phyloP scores from a whole-genome alignment of 2,797 vertebrate genomes.

The Sebastes reedi region DNA sequence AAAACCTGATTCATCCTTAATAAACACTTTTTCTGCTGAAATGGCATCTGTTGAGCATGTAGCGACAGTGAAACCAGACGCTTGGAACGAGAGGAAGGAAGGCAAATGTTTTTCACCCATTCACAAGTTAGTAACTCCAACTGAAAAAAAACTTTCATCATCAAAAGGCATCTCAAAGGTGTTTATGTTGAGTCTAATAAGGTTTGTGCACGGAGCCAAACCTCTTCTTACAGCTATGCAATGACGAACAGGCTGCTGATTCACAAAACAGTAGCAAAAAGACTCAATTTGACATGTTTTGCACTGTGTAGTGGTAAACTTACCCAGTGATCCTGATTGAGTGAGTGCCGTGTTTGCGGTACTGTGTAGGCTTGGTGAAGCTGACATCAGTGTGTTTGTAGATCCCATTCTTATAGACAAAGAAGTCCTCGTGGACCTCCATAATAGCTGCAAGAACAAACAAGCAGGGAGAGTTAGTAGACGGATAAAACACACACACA shows the following conservation, averaged over 20 bases:
- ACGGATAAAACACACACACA: not conserved
- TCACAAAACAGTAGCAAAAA: not conserved
- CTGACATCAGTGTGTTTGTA: conserved; percentile 91
- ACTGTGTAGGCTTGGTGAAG: conserved; percentile 81
- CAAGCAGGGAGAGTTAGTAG: conserved; percentile 34
- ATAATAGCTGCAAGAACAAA: conserved; percentile 88
- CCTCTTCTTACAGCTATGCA: not conserved
- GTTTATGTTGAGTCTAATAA: conserved; percentile 4
- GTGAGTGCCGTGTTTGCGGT: conserved; percentile 92
- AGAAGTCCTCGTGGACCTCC: conserved; percentile 98
- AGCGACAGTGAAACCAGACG: conserved; percentile 19
- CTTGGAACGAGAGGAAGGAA: not conserved
- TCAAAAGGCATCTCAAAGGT: not conserved
- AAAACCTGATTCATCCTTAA: conserved; percentile 29
- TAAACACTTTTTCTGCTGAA: conserved; percentile 5
- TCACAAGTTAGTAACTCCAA: not conserved
- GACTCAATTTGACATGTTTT: not conserved
- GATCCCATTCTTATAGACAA: conserved; percentile 92
- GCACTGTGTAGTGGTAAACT: conserved; percentile 42
- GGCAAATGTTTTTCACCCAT: not conserved
- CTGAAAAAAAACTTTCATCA: not conserved
- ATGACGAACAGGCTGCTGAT: not conserved
- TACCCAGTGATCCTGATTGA: conserved; percentile 95
- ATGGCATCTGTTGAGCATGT: not conserved
- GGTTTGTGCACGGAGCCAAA: not conserved